Evolutionary conservation across 2,888 invertebrate genomes (phyloP).

Genomic region (Cephus nigrinus): DNA sequence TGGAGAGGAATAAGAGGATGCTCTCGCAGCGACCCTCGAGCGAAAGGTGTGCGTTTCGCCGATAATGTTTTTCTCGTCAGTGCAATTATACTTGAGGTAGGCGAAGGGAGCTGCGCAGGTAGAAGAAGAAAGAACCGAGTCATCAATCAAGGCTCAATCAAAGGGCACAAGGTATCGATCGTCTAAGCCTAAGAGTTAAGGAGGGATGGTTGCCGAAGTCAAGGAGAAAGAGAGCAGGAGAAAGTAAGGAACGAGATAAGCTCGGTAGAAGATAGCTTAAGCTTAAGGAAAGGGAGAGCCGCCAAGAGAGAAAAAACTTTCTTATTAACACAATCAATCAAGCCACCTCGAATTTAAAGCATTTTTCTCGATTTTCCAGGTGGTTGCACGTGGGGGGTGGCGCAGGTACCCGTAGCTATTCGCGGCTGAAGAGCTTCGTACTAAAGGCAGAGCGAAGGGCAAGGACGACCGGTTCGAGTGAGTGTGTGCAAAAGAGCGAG

Average conservation of each 20-base stretch:
- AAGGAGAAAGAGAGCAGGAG: too few relatives aligned
- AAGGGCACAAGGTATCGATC: constrained; percentile 45
- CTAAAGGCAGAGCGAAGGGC: too few relatives aligned
- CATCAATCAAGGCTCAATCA: constrained; percentile 53
- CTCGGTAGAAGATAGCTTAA: constrained; percentile 25
- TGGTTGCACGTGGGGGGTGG: constrained; percentile 3
- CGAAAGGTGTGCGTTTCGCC: too few relatives aligned
- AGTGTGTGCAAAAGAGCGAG: not conserved
- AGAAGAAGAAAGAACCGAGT: constrained; percentile 15
- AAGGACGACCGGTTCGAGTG: too few relatives aligned
- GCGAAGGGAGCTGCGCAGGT: too few relatives aligned
- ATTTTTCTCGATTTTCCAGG: constrained; percentile 39
- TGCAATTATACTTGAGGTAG: too few relatives aligned
- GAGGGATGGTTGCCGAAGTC: too few relatives aligned
- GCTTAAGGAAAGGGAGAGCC: too few relatives aligned
- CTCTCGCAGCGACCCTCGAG: too few relatives aligned
- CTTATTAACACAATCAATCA: constrained; percentile 60
- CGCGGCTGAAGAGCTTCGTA: not conserved
- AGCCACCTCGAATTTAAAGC: constrained; percentile 48
- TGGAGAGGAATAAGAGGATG: too few relatives aligned
- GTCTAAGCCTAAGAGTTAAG: constrained; percentile 14
- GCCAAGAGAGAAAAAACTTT: constrained; percentile 46
- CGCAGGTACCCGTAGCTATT: not conserved
- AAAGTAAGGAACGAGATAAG: constrained; percentile 32
- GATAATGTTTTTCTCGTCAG: too few relatives aligned